phyloP scores from a whole-genome alignment of 2,888 invertebrate genomes.

The Eupithecia subfuscata region DNA sequence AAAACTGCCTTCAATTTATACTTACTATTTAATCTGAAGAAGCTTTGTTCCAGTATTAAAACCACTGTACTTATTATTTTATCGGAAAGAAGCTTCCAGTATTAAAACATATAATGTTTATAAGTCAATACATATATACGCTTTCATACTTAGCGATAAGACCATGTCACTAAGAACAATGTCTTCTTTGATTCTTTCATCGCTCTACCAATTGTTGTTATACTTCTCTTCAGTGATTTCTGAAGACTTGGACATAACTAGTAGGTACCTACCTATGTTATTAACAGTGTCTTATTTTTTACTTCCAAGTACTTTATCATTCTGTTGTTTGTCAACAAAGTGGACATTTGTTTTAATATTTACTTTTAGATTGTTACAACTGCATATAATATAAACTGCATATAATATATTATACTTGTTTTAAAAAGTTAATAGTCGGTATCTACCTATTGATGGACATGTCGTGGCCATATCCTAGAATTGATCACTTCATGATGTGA shows the following conservation, averaged over 20 bases:
- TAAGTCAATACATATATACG: neutral
- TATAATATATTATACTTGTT: too few relatives aligned
- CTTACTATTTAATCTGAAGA: neutral
- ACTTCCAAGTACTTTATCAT: neutral
- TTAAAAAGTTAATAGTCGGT: neutral
- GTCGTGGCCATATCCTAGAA: too few relatives aligned
- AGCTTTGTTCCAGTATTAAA: neutral
- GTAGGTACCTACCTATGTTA: neutral
- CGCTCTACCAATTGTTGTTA: neutral
- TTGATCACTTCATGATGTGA: too few relatives aligned
- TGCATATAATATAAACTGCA: too few relatives aligned
- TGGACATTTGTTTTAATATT: constrained; percentile 7
- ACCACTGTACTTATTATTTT: neutral
- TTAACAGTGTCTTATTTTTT: neutral
- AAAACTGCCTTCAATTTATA: neutral
- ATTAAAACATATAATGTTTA: neutral
- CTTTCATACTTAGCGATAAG: neutral
- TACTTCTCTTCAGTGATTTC: neutral
- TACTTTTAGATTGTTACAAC: neutral
- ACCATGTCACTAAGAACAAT: neutral
- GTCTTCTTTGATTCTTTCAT: neutral
- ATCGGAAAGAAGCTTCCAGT: neutral
- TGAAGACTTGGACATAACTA: neutral
- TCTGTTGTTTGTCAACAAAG: constrained; percentile 9
- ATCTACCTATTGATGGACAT: neutral